Base-by-base conservation (phyloP, 2,888 invertebrate genomes). In the Platycheirus rosarum region DNA sequence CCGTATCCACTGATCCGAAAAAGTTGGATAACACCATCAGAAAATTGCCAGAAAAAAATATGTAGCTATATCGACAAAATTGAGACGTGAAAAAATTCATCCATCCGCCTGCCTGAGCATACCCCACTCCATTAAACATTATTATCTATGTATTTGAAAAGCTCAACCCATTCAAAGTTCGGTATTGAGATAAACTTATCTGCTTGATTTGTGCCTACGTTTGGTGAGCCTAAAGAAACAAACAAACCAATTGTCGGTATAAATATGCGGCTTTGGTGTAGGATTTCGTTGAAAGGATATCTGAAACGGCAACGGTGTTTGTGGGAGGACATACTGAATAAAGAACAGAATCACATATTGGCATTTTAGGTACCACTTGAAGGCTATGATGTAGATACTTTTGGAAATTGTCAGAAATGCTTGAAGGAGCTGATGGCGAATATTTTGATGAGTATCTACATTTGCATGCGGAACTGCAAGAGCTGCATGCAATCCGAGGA, bases 1-100 rank as follows among this genome's bases (percentile, higher is more conserved):
- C 63, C 29, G 40, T 57, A 77, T 14, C 63, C 82, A 73, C 18
- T 77, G 68, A 82, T 71, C 66, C 62, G 82, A 68, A 68, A 71
- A 73, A 73, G 62, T 62, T 71, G 71, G 77, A 77, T 73, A 77
- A 77, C 62, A 68, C 35, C 51, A 80, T 57, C 40, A 35, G 35
- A 16, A 42, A 66, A 60, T 57, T 49, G 4, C 11, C 20, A 9
- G 37, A 55, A 49, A 40, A 68, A 16, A 68, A 46, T 1, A 29
- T 8, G 8, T 32, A 32, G 26, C 26, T 14, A 13, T 40, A 40
- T 40, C 13, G 4, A 46, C 46, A 16, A 63, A 71, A 71, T 68
- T 46, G 66, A 57, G 49, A 63, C 57, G 60, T 71, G 48, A 35
- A 46, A 80, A n/a, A 65, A 60, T 42, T n/a, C 62, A 79, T 65